phyloP scores from a whole-genome alignment of 1,140 invertebrate species.

The Monomorium pharaonis region DNA sequence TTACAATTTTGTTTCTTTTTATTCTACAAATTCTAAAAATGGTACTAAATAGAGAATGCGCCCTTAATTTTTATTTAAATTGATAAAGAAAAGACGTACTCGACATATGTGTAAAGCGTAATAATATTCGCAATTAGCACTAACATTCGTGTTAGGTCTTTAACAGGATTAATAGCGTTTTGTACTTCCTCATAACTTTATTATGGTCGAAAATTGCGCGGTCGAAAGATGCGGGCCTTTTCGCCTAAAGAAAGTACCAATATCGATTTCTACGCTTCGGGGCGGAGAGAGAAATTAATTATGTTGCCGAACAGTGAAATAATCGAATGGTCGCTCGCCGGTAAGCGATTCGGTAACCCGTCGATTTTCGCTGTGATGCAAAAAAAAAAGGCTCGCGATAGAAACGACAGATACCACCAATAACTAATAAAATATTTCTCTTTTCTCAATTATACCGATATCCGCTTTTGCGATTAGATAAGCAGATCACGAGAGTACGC shows the following conservation, averaged over 20 bases:
- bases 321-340: not conserved
- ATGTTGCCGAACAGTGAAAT: not conserved
- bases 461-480: not conserved
- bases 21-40: no score
- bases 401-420: not conserved
- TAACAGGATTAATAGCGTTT: not conserved
- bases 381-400: not conserved
- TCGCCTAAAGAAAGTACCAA: not conserved
- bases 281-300: conserved; percentile 19
- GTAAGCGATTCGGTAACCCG: conserved; percentile 74
- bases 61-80: not conserved
- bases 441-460: not conserved
- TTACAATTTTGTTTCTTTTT: no score
- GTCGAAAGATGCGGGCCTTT: not conserved
- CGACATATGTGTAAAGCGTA: not conserved
- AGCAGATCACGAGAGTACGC: not conserved
- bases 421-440: not conserved
- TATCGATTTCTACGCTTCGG: conserved; percentile 18
- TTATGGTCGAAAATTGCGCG: not conserved
- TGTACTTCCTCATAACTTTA: not conserved
- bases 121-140: not conserved
- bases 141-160: not conserved
- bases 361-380: conserved; percentile 76
- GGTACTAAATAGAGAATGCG: no score
- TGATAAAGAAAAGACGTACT: no score